Evolutionary conservation across 2,888 invertebrate species (phyloP).

Genomic region (Rhimphoctona megacephalus): DNA sequence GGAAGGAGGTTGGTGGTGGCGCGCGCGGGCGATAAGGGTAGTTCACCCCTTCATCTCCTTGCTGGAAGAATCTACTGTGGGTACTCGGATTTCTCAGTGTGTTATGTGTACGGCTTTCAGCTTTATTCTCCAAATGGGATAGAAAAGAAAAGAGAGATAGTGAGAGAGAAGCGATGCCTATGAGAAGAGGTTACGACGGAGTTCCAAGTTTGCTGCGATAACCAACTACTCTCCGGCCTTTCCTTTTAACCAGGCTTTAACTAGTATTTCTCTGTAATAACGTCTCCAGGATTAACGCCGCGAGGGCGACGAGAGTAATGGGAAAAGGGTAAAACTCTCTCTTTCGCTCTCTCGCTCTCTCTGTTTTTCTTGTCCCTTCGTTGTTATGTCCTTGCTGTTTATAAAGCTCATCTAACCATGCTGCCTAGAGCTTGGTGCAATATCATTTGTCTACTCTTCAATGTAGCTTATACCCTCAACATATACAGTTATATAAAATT

Average conservation of each 20-base stretch:
- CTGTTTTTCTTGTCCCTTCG: neutral
- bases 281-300: neutral
- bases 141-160: neutral
- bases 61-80: no score
- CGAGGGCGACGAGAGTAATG: slow-evolving; percentile 57
- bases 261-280: neutral
- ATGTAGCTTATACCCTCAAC: neutral
- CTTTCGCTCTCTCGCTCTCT: neutral
- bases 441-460: slow-evolving; percentile 16
- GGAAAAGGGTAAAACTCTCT: slow-evolving; percentile 25
- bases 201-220: slow-evolving; percentile 56
- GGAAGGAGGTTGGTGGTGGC: neutral
- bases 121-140: slow-evolving; percentile 5
- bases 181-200: slow-evolving; percentile 47
- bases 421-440: neutral
- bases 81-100: neutral
- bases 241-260: neutral
- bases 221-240: slow-evolving; percentile 23
- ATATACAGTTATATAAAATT: neutral
- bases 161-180: neutral
- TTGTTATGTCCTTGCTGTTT: slow-evolving; percentile 11
- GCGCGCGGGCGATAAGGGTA: neutral
- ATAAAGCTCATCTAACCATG: slow-evolving; percentile 26
- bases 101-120: slow-evolving; percentile 26
- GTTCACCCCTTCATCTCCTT: neutral